phyloP scores from a whole-genome alignment of 2,113 vertebrate species.

The Microtus oregoni region DNA sequence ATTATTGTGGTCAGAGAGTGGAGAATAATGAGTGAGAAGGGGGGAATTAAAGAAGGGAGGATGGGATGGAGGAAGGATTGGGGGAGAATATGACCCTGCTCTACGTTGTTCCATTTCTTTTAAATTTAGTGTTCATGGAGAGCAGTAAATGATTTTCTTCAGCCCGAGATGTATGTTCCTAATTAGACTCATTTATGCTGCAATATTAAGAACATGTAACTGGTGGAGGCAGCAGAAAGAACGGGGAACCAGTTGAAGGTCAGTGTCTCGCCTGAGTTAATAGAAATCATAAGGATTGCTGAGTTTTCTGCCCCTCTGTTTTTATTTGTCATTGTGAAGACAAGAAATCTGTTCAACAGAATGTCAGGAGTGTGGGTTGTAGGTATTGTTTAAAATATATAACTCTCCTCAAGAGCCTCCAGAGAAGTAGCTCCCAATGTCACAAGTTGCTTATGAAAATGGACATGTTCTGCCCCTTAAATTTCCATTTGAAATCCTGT shows the following conservation, averaged over 20 bases:
- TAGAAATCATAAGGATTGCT: neutral
- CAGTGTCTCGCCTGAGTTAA: neutral
- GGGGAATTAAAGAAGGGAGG: too few species aligned
- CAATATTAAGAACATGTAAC: slow-evolving; percentile 24
- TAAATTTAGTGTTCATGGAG: neutral
- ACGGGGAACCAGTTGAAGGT: neutral
- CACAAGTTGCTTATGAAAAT: neutral
- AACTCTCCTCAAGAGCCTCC: slow-evolving; percentile 21
- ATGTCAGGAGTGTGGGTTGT: neutral
- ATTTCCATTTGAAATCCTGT: slow-evolving; percentile 30
- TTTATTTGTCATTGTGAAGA: slow-evolving; percentile 10
- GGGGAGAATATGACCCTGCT: neutral
- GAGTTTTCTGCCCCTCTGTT: neutral
- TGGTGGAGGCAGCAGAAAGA: neutral
- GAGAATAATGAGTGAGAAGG: neutral
- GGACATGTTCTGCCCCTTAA: slow-evolving; percentile 20
- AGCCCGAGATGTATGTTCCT: slow-evolving; percentile 57
- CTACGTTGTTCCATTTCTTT: slow-evolving; percentile 36
- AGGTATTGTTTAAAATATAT: neutral
- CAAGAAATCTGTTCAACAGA: neutral
- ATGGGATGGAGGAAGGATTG: neutral
- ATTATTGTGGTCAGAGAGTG: neutral
- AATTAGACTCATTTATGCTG: slow-evolving; percentile 63
- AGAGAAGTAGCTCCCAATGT: neutral
- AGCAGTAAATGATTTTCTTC: slow-evolving; percentile 47